Conservation (phyloP, 2,888 invertebrate genomes). For the Coecobrya sp. region DNA sequence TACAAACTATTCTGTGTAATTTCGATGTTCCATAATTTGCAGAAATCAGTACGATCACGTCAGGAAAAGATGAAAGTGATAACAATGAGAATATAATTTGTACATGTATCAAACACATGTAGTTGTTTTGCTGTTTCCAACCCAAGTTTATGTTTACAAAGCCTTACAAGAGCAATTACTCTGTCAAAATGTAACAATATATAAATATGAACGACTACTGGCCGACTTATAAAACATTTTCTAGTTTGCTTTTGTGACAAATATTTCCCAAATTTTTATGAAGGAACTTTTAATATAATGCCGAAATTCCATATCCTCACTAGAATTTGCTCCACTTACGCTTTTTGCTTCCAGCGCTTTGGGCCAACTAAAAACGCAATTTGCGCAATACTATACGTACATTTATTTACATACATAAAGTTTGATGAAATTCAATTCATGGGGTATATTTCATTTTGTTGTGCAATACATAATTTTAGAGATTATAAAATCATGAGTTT, state of each 20-base stretch:
- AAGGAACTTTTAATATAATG: neutral
- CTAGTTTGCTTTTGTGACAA: neutral
- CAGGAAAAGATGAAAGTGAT: neutral
- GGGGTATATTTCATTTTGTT: neutral
- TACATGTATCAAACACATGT: neutral
- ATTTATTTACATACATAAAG: constrained; percentile 23
- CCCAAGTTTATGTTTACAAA: neutral
- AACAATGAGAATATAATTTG: neutral
- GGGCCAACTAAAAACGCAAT: constrained; percentile 14
- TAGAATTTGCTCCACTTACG: neutral
- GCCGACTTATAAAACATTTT: no score
- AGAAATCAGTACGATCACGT: neutral
- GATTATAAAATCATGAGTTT: neutral
- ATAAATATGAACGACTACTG: no score
- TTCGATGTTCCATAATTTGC: neutral
- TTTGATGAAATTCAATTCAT: neutral
- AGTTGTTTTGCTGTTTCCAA: neutral
- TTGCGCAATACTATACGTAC: constrained; percentile 5
- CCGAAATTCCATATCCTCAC: neutral
- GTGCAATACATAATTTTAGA: neutral
- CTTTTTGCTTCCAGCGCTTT: constrained; percentile 39
- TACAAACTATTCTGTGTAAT: neutral
- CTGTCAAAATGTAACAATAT: no score
- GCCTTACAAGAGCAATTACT: neutral
- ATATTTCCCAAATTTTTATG: neutral